A percentile compares a stretch with the other conserved stretches of the same genome.
Conservation (phyloP, 2,888 invertebrate genomes). For the Zaprionus obscuricornis region DNA sequence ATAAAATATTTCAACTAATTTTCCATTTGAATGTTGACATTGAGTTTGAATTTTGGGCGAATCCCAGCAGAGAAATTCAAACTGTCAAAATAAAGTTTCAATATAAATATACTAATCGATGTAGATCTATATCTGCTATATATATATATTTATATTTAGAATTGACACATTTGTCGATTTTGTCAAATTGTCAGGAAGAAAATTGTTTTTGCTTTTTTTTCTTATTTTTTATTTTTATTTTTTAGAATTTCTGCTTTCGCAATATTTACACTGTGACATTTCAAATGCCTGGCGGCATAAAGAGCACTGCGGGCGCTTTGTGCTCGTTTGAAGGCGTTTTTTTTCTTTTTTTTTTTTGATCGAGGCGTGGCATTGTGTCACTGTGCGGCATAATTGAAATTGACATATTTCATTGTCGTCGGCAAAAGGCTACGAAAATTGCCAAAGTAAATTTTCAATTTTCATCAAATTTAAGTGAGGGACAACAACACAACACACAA, state of each 20-base stretch:
- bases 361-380: conserved; percentile 17
- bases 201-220: too few species aligned
- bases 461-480: conserved; percentile 51
- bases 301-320: too few species aligned
- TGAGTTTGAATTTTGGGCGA: conserved; percentile 9
- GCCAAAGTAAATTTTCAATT: conserved; percentile 77
- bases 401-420: conserved; percentile 75
- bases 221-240: too few species aligned
- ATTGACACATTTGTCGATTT: conserved; percentile 68
- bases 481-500: not conserved
- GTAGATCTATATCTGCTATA: conserved; percentile 55
- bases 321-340: not conserved
- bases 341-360: not conserved
- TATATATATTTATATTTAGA: conserved; percentile 64
- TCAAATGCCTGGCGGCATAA: conserved; percentile 63
- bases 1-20: conserved; percentile 62
- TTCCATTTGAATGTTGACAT: conserved; percentile 43
- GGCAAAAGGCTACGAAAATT: conserved; percentile 57
- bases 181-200: conserved; percentile 28
- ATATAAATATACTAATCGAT: conserved; percentile 51
- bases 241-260: conserved; percentile 18
- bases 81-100: conserved; percentile 16
- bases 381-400: conserved; percentile 66
- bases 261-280: conserved; percentile 36
- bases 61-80: not conserved